Base-by-base conservation (phyloP, 2,888 invertebrate species). In the Tinea trinotella region DNA sequence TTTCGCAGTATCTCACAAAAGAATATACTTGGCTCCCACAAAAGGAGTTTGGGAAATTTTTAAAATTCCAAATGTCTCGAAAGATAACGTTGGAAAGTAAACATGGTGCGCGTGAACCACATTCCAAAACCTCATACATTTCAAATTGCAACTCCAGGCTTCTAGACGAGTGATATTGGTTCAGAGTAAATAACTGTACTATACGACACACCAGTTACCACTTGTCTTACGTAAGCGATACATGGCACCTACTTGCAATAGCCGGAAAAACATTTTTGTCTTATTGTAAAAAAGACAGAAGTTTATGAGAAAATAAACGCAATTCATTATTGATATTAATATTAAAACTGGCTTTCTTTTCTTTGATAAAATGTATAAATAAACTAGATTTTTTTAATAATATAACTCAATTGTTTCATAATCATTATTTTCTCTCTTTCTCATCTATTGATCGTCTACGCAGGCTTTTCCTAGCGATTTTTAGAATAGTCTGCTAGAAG, bases 91-190 rank as follows among this genome's bases (percentile, higher is more conserved):
- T 46, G 24, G 15, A 50, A 50, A 24, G 10, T 20, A 50, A 50
- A 50, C 50, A 50, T 46, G 24, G 24, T 12, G 13, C 50, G 50
- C 50, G 50, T 50, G 50, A 50, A 50, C 24, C 50, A 24, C 50
- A 50, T 50, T 15, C 13, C 50, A 13, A 40, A 48, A 24, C 50
- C 50, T 50, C 50, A 50, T 50, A 50, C 50, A 50, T 50, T 50
- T 12, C 50, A 50, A 50, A 50, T 50, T 50, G 50, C 50, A 20
- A 24, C 22, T 50, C 18, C 1, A 48, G 48, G 13, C 7, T 12
- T 24, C 7, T 6, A 40, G 40, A 40, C 40, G 40, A 24, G 50
- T 50, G 24, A 50, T 50, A 50, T 50, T 50, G 50, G 50, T 50
- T 50, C 50, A 24, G 12, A n/a, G 24, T 24, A 50, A 50, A 50